Evolutionary conservation across 2,113 vertebrate genomes (phyloP).

Genomic region (Ctenodactylus gundi): DNA sequence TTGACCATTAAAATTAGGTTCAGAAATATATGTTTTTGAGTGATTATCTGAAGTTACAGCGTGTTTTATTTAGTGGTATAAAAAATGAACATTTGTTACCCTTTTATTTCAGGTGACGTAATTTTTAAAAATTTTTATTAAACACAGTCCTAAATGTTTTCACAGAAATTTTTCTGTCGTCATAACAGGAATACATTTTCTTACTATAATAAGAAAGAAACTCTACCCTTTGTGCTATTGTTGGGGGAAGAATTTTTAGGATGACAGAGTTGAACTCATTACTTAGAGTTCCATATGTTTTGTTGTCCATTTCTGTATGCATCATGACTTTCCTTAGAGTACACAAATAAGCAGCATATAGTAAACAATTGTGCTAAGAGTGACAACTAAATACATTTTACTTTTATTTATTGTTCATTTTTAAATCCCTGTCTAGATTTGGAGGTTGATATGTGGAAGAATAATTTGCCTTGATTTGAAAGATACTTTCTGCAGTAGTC

Average conservation of each 20-base stretch:
- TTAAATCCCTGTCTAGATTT: constrained; percentile 81
- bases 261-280: not conserved
- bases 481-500: constrained; percentile 88
- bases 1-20: constrained; percentile 20
- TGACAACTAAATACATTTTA: not conserved
- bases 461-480: constrained; percentile 88
- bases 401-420: constrained; percentile 55
- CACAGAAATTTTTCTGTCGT: not conserved
- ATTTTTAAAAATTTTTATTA: not conserved
- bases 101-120: constrained; percentile 2
- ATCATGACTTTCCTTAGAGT: not conserved
- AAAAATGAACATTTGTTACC: not conserved
- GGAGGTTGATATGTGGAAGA: constrained; percentile 87
- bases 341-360: not conserved
- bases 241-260: not conserved
- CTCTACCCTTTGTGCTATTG: not conserved
- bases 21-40: not conserved
- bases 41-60: not conserved
- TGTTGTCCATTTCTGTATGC: not conserved
- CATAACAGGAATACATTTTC: not conserved
- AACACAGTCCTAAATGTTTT: not conserved
- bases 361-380: not conserved
- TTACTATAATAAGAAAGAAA: not conserved
- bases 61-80: constrained; percentile 33
- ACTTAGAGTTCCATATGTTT: not conserved